Evolutionary conservation across 2,113 vertebrate species (phyloP).

Genomic region (Podocnemis expansa): DNA sequence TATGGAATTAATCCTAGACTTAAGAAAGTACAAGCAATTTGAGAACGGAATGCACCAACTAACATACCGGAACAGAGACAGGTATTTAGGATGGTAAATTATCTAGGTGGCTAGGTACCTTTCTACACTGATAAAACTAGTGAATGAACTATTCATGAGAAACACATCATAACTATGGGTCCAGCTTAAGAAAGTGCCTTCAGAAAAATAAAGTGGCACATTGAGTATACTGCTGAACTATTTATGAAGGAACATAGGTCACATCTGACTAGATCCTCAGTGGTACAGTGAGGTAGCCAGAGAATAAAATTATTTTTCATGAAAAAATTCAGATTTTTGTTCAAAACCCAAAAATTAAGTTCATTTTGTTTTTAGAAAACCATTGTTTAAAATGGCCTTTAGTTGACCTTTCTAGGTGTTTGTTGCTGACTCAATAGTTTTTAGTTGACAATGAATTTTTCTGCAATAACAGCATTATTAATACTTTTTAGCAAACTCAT

Average conservation of each 20-base stretch:
- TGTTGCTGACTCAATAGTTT: constrained; percentile 44
- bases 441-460: constrained; percentile 34
- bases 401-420: constrained; percentile 41
- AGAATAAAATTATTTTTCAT: neutral
- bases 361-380: neutral
- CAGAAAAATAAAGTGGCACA: too few relatives aligned
- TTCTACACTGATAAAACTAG: too few relatives aligned
- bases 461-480: neutral
- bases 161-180: too few relatives aligned
- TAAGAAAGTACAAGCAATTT: too few relatives aligned
- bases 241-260: neutral
- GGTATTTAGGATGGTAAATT: too few relatives aligned
- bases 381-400: neutral
- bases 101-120: too few relatives aligned
- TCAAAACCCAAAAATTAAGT: neutral
- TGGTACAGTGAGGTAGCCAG: neutral
- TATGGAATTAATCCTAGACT: too few relatives aligned
- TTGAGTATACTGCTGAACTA: neutral
- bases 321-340: neutral
- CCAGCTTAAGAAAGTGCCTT: too few relatives aligned
- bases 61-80: too few relatives aligned
- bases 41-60: too few relatives aligned
- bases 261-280: neutral
- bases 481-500: neutral
- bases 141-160: too few relatives aligned